A percentile compares a stretch with the other conserved stretches of the same genome.
Evolutionary conservation across 2,797 vertebrate species (phyloP).

Genomic region (Molothrus aeneus): DNA sequence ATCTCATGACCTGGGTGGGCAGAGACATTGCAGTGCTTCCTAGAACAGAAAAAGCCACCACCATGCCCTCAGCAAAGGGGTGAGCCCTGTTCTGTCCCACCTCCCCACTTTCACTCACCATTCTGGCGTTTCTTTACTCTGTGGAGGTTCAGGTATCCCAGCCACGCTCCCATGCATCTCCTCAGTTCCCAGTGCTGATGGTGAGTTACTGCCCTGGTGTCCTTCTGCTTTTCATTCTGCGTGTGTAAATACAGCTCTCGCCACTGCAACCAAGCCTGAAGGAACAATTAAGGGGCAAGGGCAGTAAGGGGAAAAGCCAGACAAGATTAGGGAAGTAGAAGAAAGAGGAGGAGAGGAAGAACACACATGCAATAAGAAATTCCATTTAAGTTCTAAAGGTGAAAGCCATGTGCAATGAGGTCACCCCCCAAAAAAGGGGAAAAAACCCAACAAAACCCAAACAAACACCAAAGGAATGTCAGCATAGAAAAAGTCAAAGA

Average conservation of each 20-base stretch:
- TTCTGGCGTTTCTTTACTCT: conserved; percentile 72
- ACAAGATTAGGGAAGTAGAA: not conserved
- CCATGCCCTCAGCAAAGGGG: not conserved
- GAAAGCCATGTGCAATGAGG: not conserved
- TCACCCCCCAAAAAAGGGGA: accelerated
- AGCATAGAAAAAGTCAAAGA: not conserved
- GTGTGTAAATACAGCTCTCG: conserved; percentile 63
- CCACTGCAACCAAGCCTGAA: conserved; percentile 87
- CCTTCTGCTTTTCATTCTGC: conserved; percentile 70
- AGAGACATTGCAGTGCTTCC: not conserved
- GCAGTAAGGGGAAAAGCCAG: not conserved
- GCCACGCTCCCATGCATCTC: conserved; percentile 79
- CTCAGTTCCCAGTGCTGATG: conserved; percentile 60
- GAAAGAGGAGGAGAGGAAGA: not conserved
- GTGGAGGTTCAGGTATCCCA: conserved; percentile 62
- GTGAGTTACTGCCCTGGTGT: conserved; percentile 73
- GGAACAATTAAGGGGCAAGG: not conserved
- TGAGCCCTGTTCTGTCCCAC: not conserved
- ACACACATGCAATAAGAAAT: not conserved
- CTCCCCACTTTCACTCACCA: conserved; percentile 66
- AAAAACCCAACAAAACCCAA: not conserved
- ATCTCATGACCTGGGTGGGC: not conserved
- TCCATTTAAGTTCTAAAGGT: not conserved
- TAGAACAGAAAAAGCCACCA: accelerated
- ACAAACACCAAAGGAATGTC: not conserved